Evolutionary conservation across 1,140 invertebrate genomes (phyloP), one percentile per base, ranked within the genome.

Genomic region (Leptinotarsa lineolata): DNA sequence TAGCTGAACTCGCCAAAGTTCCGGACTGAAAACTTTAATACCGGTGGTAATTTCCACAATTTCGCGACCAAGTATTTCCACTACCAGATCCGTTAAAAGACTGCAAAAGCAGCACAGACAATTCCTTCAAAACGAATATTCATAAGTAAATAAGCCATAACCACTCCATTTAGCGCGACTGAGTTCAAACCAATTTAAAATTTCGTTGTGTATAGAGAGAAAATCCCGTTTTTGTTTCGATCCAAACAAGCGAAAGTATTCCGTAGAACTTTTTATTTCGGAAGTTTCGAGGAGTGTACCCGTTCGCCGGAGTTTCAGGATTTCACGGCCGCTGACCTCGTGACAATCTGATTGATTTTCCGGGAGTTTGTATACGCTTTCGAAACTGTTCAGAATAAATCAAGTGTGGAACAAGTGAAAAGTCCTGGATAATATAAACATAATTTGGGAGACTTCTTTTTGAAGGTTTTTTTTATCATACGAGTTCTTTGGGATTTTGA

Each of bases 181-280:
- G 48, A 4, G 6, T 54, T 18, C 48, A 18, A 54, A 54, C 15
- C 48, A 13, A 54, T 54, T 54, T 54, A 13, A n/a, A 54, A 54
- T 54, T 54, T 54, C 48, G 48, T 18, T 54, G 15, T 54, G 48
- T 54, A 54, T 16, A 54, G 48, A 13, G 48, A 39, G 30, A 54
- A 54, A 54, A 54, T 54, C 48, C 22, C 22, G 24, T 39, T 65
- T 65, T 65, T 39, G 16, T 65, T 65, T 65, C 63, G 18, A 65
- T 65, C 39, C 39, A 65, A 65, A 65, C 22, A 65, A 65, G 63
- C 39, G 39, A 22, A 65, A 65, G 63, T 65, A 65, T 65, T 65
- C 16, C 22, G 63, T 15, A 13, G 63, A 24, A 65, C 24, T 65
- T 65, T 65, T 65, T 65, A 30, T 30, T 65, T 24, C 16, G 24